A percentile compares a stretch with the other conserved stretches of the same genome.
phyloP scores from a whole-genome alignment of 1,140 invertebrate genomes.

The Drosophila busckii region DNA sequence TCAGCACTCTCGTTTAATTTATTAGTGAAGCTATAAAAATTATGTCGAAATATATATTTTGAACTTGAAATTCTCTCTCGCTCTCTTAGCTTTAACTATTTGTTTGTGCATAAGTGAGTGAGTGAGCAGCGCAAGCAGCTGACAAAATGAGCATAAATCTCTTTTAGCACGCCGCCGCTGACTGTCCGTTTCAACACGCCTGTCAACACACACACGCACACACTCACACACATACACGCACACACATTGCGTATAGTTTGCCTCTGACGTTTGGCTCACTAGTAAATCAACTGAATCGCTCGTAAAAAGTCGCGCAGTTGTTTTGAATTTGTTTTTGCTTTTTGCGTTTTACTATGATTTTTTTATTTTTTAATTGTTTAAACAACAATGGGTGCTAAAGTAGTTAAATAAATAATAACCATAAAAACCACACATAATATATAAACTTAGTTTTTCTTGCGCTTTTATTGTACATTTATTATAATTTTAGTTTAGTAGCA shows the following conservation, averaged over 20 bases:
- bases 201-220: conserved; percentile 53
- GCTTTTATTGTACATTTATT: conserved; percentile 1
- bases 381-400: conserved; percentile 77
- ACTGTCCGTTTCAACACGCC: conserved; percentile 72
- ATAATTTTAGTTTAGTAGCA: conserved; percentile 8
- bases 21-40: conserved; percentile 49
- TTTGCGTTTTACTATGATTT: conserved; percentile 23
- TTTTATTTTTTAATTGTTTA: conserved; percentile 67
- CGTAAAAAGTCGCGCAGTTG: conserved; percentile 64
- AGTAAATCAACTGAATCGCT: conserved; percentile 75
- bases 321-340: conserved; percentile 43
- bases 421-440: conserved; percentile 55
- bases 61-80: conserved; percentile 20
- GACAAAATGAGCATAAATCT: conserved; percentile 75
- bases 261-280: conserved; percentile 54
- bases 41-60: conserved; percentile 55
- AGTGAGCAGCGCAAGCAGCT: conserved; percentile 49
- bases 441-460: conserved; percentile 54
- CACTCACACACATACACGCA: conserved; percentile 3
- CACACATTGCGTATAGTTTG: conserved; percentile 8
- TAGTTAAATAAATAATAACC: conserved; percentile 72
- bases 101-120: conserved; percentile 8
- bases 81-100: not conserved
- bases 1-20: conserved; percentile 46
- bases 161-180: conserved; percentile 65